Conservation (phyloP, 1,140 invertebrate species). For the Drosophila teissieri region DNA sequence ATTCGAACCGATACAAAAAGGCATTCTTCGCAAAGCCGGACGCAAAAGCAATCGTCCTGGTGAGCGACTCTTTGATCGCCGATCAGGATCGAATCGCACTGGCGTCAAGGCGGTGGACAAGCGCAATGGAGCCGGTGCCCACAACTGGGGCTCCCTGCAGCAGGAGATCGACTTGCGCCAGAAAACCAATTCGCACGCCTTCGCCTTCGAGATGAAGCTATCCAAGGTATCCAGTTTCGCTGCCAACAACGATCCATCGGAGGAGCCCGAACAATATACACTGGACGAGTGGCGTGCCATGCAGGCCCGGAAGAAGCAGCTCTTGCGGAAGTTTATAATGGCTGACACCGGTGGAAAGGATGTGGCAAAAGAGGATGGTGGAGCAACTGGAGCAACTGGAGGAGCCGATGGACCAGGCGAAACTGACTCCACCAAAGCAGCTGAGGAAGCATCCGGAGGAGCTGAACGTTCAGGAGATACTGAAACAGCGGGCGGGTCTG, state of each 20-base stretch:
- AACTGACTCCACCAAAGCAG: too few species aligned
- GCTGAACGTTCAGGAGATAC: too few species aligned
- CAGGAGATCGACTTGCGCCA: slow-evolving; percentile 90
- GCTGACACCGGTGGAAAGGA: too few species aligned
- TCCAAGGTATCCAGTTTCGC: not conserved
- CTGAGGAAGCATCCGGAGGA: too few species aligned
- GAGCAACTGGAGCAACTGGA: too few species aligned
- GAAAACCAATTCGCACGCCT: slow-evolving; percentile 61
- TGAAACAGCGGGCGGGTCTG: not conserved
- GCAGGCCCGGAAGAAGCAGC: not conserved
- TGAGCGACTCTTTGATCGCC: not conserved
- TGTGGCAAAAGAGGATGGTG: too few species aligned
- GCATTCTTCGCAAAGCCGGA: not conserved
- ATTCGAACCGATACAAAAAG: not conserved
- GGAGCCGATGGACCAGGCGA: too few species aligned
- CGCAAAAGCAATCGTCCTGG: not conserved
- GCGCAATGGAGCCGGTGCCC: slow-evolving; percentile 86
- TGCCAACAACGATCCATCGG: slow-evolving; percentile 85
- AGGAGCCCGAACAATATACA: slow-evolving; percentile 90
- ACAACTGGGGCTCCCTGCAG: slow-evolving; percentile 93
- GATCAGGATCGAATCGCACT: slow-evolving; percentile 85
- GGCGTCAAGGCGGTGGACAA: slow-evolving; percentile 96
- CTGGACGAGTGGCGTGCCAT: slow-evolving; percentile 90
- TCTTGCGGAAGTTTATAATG: too few species aligned
- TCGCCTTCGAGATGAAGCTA: slow-evolving; percentile 47